A percentile compares a stretch with the other conserved stretches of the same genome.
These are phyloP conservation scores for Sebastes oblongus DNA, from an alignment of 2,797 vertebrate genomes.

Conservation along the genomic window DNA sequence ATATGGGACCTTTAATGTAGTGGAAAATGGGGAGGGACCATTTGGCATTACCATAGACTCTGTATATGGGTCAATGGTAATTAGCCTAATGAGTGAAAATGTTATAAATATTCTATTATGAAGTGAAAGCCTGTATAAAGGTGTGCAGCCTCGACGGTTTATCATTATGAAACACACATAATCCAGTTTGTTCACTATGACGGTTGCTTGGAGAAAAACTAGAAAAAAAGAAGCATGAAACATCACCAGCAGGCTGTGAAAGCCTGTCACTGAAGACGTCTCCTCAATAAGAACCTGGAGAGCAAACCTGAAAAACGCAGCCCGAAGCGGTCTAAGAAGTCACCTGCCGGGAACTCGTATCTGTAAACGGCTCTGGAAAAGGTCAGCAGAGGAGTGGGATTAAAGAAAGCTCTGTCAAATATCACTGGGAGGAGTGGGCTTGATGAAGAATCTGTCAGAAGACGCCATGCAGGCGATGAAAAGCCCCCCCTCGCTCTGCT, in stretches of 20 bases:
- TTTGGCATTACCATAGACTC: not conserved
- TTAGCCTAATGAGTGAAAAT: conserved; percentile 24
- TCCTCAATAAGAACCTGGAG: not conserved
- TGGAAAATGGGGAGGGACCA: not conserved
- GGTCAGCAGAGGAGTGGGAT: conserved; percentile 26
- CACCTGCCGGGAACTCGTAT: not conserved
- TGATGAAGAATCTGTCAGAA: conserved; percentile 11
- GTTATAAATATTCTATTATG: not conserved
- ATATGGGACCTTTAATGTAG: not conserved
- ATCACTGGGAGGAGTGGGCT: not conserved
- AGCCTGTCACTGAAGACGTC: conserved; percentile 1
- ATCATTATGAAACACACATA: not conserved
- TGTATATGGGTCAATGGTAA: conserved; percentile 21
- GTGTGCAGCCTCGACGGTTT: not conserved
- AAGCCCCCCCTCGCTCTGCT: not conserved
- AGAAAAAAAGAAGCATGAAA: not conserved
- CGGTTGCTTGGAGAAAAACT: not conserved
- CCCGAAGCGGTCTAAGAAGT: not conserved
- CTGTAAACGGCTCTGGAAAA: not conserved
- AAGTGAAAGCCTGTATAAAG: conserved; percentile 14
- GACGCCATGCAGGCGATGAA: not conserved
- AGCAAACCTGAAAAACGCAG: conserved; percentile 13
- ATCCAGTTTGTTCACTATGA: not conserved
- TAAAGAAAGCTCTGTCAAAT: conserved; percentile 20
- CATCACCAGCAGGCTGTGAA: not conserved